phyloP scores from a whole-genome alignment of 2,888 invertebrate species.

The Protonemura montana region DNA sequence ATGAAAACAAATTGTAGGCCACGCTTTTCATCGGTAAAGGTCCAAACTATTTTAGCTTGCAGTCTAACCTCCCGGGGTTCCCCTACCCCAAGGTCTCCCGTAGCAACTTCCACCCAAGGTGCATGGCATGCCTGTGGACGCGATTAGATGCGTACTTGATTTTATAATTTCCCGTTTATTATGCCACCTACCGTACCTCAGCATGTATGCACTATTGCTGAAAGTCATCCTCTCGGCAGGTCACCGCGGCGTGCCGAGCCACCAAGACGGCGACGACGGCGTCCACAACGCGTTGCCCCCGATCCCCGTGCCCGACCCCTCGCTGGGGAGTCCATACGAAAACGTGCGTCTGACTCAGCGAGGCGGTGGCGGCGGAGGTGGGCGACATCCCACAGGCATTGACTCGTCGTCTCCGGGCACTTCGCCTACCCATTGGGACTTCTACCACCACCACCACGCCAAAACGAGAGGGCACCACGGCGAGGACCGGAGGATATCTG shows the following conservation, averaged over 20 bases:
- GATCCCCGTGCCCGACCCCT: conserved; percentile 69
- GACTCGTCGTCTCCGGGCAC: conserved; percentile 64
- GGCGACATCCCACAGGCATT: conserved; percentile 53
- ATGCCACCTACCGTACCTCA: too few species aligned
- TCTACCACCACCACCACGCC: conserved; percentile 62
- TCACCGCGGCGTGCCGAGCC: conserved; percentile 53
- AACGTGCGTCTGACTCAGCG: conserved; percentile 64
- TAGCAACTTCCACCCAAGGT: too few species aligned
- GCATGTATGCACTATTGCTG: too few species aligned
- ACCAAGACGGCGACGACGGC: conserved; percentile 65
- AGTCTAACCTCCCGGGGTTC: too few species aligned
- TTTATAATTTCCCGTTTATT: too few species aligned
- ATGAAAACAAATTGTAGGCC: too few species aligned
- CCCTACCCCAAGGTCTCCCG: too few species aligned
- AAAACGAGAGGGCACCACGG: conserved; percentile 43
- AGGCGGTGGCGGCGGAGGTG: neutral
- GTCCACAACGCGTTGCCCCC: conserved; percentile 65
- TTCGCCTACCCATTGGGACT: conserved; percentile 65
- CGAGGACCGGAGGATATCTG: conserved; percentile 63
- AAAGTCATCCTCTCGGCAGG: too few species aligned
- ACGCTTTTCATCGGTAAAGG: too few species aligned
- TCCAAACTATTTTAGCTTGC: too few species aligned
- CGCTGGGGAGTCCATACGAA: conserved; percentile 70
- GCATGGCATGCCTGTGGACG: too few species aligned
- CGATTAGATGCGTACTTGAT: too few species aligned